Conservation (phyloP, 2,888 invertebrate genomes). For the Epinotia ramella region DNA sequence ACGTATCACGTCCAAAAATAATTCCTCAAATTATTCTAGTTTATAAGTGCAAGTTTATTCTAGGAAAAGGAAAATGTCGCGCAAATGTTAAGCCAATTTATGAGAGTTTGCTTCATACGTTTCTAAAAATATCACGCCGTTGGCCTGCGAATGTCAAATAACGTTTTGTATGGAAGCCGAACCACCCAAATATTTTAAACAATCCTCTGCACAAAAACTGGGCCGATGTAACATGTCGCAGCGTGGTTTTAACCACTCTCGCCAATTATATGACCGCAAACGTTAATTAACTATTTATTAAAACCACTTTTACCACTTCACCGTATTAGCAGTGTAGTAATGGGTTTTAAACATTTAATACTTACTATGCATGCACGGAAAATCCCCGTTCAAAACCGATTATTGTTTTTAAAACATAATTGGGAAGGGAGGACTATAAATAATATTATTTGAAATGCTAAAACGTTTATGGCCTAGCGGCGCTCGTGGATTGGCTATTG, state of each 20-base stretch:
- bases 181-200: conserved; percentile 2
- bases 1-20: no score
- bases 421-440: background rate
- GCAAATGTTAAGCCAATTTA: no score
- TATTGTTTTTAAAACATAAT: background rate
- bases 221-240: conserved; percentile 23
- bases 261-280: conserved; percentile 40
- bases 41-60: no score
- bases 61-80: no score
- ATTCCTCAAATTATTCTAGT: no score
- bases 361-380: conserved; percentile 14
- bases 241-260: conserved; percentile 20
- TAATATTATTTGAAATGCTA: background rate
- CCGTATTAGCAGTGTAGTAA: conserved; percentile 48
- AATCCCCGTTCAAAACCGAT: conserved; percentile 17
- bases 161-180: no score
- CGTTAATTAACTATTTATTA: conserved; percentile 48
- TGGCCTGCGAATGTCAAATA: no score
- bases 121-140: no score
- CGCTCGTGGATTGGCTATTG: no score
- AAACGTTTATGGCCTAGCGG: no score
- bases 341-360: conserved; percentile 48
- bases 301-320: conserved; percentile 52
- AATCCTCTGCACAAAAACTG: background rate
- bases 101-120: no score